Base-by-base conservation (phyloP, 2,888 invertebrate genomes). In the Trisateles emortualis region DNA sequence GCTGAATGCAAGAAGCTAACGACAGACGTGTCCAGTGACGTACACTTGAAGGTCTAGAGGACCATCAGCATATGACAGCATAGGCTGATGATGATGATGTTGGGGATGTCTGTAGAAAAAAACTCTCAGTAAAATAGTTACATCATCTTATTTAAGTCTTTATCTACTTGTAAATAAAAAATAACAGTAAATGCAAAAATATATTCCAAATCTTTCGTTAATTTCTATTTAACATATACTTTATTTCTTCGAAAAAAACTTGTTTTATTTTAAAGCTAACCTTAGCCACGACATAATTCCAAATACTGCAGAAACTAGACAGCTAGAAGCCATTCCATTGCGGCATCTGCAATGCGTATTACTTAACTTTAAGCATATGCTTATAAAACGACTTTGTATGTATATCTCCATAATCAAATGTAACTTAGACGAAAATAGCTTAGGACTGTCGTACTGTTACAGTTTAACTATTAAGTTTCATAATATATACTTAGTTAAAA, bases 321-420 rank as follows among this genome's bases (percentile, higher is more conserved):
- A 54, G 40, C 49, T 52, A 50, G 54, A 54, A 64, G 11, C 55
- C 10, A 57, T 70, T 61, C 50, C 63, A 48, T 63, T 64, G 65
- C 66, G 62, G 59, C 62, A 80, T 78, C 80, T 79, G 80, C 81
- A 81, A 61, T 79, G 81, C 81, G 81, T 76, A 80, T 71, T 68
- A 63, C 52, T 68, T 61, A 63, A 61, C 36, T 61, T 61, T 58
- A 64, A 70, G 42, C 59, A 55, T 61, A 59, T 61, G 57, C 52
- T 59, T 67, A 55, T 49, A 52, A 44, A 52, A 33, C 32, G 32
- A 51, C 50, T 56, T 47, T 36, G 26, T 49, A 50, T 41, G 17
- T 49, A 39, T 55, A 47, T 54, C 22, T 58, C 26, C 32, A 29
- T 66, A 53, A 29, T 55, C 49, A 50, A 55, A 61, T 49, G 24